Percentiles rank a stretch among this genome's conserved stretches.
phyloP scores from a whole-genome alignment of 2,888 invertebrate species.

The Geophilus truncorum region DNA sequence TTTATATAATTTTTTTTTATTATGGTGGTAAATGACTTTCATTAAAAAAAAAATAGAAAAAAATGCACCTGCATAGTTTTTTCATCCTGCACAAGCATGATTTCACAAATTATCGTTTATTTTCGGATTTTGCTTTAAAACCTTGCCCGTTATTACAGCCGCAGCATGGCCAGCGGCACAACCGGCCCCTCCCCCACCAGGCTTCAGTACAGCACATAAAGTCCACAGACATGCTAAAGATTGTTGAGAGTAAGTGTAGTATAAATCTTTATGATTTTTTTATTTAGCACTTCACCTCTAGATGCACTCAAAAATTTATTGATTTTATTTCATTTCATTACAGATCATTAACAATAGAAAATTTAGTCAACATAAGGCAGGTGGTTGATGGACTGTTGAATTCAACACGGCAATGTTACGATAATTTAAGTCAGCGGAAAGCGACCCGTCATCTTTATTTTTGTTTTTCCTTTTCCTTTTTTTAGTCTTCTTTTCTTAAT shows the following conservation, averaged over 20 bases:
- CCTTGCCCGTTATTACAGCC: constrained; percentile 30
- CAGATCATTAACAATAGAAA: neutral
- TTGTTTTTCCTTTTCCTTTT: neutral
- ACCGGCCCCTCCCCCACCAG: constrained; percentile 35
- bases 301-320: too few species aligned
- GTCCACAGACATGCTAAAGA: constrained; percentile 25
- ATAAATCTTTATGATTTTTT: neutral
- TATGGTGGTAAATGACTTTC: constrained; percentile 16
- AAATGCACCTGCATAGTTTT: neutral
- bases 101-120: neutral
- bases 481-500: neutral
- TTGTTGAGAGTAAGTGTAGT: constrained; percentile 22
- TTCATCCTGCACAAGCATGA: neutral
- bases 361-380: neutral
- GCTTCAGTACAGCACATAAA: constrained; percentile 35
- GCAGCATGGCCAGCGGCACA: constrained; percentile 35
- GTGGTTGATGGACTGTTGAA: neutral
- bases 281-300: too few species aligned
- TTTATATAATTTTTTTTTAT: neutral
- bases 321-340: too few species aligned
- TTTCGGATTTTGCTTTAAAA: neutral
- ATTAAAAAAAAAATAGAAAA: too few species aligned
- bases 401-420: neutral
- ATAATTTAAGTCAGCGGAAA: neutral
- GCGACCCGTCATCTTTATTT: neutral